Base-by-base conservation (phyloP, 1,140 invertebrate species). In the Drosophila sp. region DNA sequence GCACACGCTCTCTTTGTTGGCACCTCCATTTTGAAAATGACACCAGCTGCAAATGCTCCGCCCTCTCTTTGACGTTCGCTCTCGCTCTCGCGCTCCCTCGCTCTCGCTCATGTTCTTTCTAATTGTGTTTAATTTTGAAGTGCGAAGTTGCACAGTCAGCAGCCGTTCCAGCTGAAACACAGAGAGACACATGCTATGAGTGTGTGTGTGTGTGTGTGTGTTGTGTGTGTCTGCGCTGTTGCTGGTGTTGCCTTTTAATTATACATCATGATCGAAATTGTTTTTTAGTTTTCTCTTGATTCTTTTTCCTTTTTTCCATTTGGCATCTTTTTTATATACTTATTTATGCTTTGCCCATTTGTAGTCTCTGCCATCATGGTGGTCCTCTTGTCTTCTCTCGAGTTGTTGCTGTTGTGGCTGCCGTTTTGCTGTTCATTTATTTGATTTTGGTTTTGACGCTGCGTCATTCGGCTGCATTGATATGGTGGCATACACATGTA, bases 1-100 rank as follows among this genome's bases (percentile, higher is more conserved):
- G 13, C 36, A 16, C 11, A 27, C 40, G 14, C 61, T 66, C 59
- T 59, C 48, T 56, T 66, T 65, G 67, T 89, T 87, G 62, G 84
- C 86, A 76, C 77, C 89, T 90, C 89, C 89, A 91, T 91, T 91
- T 91, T 91, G 89, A 91, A 91, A 86, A 76, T 86, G 69, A 82
- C 79, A 78, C 79, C 75, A 82, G 79, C 64, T 66, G 77, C 48
- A 66, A 32, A 48, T 57, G 72, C 83, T 79, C 83, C 83, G 83
- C 83, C 83, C 48, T 71, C 74, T 80, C 34, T 41, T 56, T 32
- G 14, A 34, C 16, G 27, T 53, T 36, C 18, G 0, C 78, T 46
- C 72, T 29, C 78, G 56, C 61, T 13, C 38, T 18, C 40, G 27
- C 45, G 51, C 25, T 7, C 46, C n/a, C 58, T 48, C 38, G 27